Evolutionary conservation across 2,113 vertebrate genomes (phyloP).

Genomic region (Gobius niger): DNA sequence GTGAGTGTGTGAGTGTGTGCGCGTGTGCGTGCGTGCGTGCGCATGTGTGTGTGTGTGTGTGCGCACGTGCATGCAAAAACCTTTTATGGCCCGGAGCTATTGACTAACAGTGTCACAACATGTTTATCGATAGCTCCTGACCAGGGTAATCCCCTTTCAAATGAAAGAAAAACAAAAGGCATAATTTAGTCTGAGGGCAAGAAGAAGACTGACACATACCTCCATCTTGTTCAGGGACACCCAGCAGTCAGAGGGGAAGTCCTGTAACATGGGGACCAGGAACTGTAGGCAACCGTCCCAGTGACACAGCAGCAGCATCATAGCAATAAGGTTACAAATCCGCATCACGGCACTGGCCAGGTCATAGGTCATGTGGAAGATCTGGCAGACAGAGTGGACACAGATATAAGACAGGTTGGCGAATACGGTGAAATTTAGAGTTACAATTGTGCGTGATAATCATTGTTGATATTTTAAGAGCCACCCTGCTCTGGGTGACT

Average conservation of each 20-base stretch:
- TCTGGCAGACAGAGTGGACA: conserved; percentile 70
- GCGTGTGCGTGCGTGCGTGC: neutral
- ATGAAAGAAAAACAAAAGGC: conserved; percentile 15
- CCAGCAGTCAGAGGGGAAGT: conserved; percentile 95
- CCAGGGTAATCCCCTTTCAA: conserved; percentile 3
- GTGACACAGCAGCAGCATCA: conserved; percentile 97
- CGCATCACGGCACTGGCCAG: conserved; percentile 95
- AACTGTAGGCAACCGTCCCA: conserved; percentile 98
- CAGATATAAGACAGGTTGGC: conserved; percentile 1
- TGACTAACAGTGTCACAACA: conserved; percentile 21
- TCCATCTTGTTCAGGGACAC: conserved; percentile 97
- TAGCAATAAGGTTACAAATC: conserved; percentile 94
- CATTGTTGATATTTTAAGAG: conserved; percentile 11
- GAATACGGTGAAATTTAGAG: conserved; percentile 1
- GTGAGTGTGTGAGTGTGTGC: neutral
- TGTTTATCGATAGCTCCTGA: conserved; percentile 28
- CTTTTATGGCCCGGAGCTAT: conserved; percentile 18
- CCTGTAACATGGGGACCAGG: conserved; percentile 97
- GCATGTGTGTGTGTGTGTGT: neutral
- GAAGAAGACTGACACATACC: conserved; percentile 71
- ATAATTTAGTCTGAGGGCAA: conserved; percentile 11
- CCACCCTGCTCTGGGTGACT: conserved; percentile 28
- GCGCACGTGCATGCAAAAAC: neutral
- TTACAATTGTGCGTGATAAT: conserved; percentile 1
- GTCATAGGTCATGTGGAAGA: conserved; percentile 99